phyloP scores from a whole-genome alignment of 2,797 vertebrate genomes.

The Phalanger gymnotis region DNA sequence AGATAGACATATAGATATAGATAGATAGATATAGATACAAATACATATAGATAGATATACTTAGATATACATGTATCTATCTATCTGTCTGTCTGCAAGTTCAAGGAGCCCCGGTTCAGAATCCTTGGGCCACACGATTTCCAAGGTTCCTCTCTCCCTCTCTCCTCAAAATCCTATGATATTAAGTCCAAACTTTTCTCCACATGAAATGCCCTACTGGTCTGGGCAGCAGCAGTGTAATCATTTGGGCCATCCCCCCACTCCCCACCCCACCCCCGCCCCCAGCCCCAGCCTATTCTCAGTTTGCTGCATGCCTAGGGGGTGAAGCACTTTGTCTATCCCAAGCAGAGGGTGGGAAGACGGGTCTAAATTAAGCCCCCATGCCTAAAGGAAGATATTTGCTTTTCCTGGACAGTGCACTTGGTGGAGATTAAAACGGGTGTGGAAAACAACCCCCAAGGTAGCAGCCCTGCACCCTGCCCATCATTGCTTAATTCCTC shows the following conservation, averaged over 20 bases:
- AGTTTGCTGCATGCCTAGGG: conserved; percentile 70
- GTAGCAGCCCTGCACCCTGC: conserved; percentile 38
- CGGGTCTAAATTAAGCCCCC: conserved; percentile 74
- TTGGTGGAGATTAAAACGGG: conserved; percentile 50
- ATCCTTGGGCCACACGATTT: not conserved
- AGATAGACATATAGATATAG: too few species aligned
- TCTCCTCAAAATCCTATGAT: not conserved
- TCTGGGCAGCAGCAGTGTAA: fast-evolving
- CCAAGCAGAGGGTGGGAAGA: conserved; percentile 38
- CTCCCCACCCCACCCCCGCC: not conserved
- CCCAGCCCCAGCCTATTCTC: not conserved
- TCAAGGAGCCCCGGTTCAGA: not conserved
- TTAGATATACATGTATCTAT: fast-evolving
- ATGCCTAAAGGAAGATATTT: conserved; percentile 61
- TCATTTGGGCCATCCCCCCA: not conserved
- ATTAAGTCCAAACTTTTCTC: not conserved
- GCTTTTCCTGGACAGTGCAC: conserved; percentile 47
- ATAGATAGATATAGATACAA: too few species aligned
- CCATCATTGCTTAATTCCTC: not conserved
- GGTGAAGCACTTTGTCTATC: conserved; percentile 63
- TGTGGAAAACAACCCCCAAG: conserved; percentile 47
- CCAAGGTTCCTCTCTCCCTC: not conserved
- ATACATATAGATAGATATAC: too few species aligned
- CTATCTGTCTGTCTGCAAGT: not conserved
- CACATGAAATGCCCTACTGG: not conserved